Evolutionary conservation across 2,113 vertebrate genomes (phyloP), one percentile per base, ranked within the genome.

Genomic region (Illadopsis cleaveri): DNA sequence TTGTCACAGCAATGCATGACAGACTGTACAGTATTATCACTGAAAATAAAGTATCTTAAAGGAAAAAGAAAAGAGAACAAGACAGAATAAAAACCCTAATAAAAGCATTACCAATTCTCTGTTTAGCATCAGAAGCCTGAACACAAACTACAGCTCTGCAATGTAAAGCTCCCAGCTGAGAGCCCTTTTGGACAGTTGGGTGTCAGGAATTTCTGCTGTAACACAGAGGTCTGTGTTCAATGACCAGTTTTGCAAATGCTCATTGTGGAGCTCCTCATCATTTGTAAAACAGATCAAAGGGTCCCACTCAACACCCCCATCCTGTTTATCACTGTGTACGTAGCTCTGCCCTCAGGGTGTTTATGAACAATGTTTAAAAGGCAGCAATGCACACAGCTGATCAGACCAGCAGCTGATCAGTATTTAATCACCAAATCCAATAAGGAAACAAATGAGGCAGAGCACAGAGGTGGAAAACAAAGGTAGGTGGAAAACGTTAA

Each of bases 381-480:
- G 87, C 91, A 97, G 96, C 94, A 96, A 50, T 56, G 69, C 11
- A 20, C 47, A 88, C 91, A 89, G 81, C 80, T 86, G 88, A 95
- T 90, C 93, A 88, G 92, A 86, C 85, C 82, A 83, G 90, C 94
- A 95, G 87, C 87, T 96, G 96, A 97, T 95, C 95, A 93, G 86
- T 92, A 87, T 89, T 96, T 94, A 95, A 95, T 94, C 92, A 95
- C 53, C 92, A 97, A 95, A 97, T 96, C 86, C 84, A 97, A 96
- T 81, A 97, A 95, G 73, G 70, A 91, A 94, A 95, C 53, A 96
- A 96, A 96, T 89, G 88, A 97, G 80, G 82, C 76, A 90, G 92
- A 84, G 51, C 71, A 35, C 31, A 38, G 35, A 75, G 89, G 50
- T 60, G 60, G 93, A 85, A 96, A 93, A 96, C 95, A 97, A 98